A percentile compares a stretch with the other conserved stretches of the same genome.
Evolutionary conservation across 1,140 invertebrate species (phyloP).

Genomic region (Daktulosphaira vitifoliae): DNA sequence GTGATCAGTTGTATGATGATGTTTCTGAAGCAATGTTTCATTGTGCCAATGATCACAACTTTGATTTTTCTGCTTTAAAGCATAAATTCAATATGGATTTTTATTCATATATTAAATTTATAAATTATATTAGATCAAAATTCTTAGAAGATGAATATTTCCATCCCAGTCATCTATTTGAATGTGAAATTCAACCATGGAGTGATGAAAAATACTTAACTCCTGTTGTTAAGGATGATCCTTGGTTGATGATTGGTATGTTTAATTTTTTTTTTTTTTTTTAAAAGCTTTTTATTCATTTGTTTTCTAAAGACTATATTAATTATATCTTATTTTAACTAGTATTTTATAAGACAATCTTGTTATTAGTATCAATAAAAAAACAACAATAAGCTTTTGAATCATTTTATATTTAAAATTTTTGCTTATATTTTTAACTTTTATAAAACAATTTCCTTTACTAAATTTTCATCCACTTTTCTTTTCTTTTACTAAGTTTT

Average conservation of each 20-base stretch:
- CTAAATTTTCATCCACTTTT: too few relatives aligned
- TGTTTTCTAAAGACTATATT: too few relatives aligned
- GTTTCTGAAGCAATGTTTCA: constrained; percentile 47
- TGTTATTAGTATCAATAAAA: too few relatives aligned
- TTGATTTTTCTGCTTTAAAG: constrained; percentile 61
- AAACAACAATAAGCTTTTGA: too few relatives aligned
- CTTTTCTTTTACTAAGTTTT: too few relatives aligned
- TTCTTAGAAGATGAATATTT: constrained; percentile 45
- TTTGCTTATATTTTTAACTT: too few relatives aligned
- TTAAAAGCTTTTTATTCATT: too few relatives aligned
- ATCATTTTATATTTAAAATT: too few relatives aligned
- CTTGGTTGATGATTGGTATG: constrained; percentile 73
- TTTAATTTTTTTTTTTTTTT: constrained; percentile 1
- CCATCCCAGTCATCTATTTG: constrained; percentile 44
- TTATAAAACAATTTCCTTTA: too few relatives aligned
- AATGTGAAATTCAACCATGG: constrained; percentile 48
- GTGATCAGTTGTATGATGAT: constrained; percentile 43
- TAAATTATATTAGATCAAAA: constrained; percentile 67
- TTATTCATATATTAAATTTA: constrained; percentile 77
- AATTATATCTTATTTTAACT: too few relatives aligned
- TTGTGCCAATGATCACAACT: constrained; percentile 51
- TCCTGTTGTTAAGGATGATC: constrained; percentile 65
- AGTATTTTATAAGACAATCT: too few relatives aligned
- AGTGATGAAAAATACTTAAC: constrained; percentile 66
- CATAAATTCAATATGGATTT: constrained; percentile 65